These are phyloP conservation scores for Macroramphosus scolopax DNA, from an alignment of 2,797 vertebrate species.

Conservation along the genomic window DNA sequence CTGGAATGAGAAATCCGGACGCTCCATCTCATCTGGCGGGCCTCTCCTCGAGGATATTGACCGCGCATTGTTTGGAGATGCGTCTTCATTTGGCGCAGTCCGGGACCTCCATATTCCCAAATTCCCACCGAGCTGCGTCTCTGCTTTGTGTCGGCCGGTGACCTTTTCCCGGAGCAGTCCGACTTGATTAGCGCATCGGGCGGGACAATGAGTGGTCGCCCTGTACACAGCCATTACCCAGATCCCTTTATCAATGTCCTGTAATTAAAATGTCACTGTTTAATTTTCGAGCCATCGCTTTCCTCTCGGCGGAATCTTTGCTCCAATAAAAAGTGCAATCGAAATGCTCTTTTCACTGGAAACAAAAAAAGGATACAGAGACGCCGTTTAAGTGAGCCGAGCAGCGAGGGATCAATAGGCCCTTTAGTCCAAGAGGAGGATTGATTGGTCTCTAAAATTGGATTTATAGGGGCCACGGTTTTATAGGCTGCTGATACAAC, in stretches of 20 bases:
- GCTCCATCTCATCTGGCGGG: slow-evolving; percentile 61
- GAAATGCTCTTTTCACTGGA: slow-evolving; percentile 84
- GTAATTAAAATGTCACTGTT: slow-evolving; percentile 98
- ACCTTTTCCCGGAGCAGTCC: slow-evolving; percentile 70
- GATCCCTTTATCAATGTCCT: slow-evolving; percentile 89
- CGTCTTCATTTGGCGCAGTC: slow-evolving; percentile 70
- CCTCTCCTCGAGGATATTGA: slow-evolving; percentile 66
- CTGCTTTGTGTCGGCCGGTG: slow-evolving; percentile 56
- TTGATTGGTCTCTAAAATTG: slow-evolving; percentile 92
- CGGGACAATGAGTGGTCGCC: slow-evolving; percentile 66
- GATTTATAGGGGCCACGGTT: slow-evolving; percentile 94
- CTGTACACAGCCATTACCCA: slow-evolving; percentile 73
- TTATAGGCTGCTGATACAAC: slow-evolving; percentile 91
- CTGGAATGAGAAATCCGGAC: slow-evolving; percentile 38
- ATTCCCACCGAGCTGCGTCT: slow-evolving; percentile 50
- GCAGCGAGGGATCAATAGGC: slow-evolving; percentile 84
- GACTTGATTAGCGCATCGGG: slow-evolving; percentile 74
- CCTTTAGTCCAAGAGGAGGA: slow-evolving; percentile 79
- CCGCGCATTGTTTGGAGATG: slow-evolving; percentile 71
- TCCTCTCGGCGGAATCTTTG: slow-evolving; percentile 85
- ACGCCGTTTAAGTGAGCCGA: slow-evolving; percentile 75
- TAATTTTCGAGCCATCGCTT: slow-evolving; percentile 85
- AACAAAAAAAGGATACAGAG: slow-evolving; percentile 70
- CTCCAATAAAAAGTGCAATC: slow-evolving; percentile 88
- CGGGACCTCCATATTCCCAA: slow-evolving; percentile 60